These are phyloP conservation scores for Phalacrocorax brasilianus DNA, from an alignment of 2,113 vertebrate species.

Conservation along the genomic window DNA sequence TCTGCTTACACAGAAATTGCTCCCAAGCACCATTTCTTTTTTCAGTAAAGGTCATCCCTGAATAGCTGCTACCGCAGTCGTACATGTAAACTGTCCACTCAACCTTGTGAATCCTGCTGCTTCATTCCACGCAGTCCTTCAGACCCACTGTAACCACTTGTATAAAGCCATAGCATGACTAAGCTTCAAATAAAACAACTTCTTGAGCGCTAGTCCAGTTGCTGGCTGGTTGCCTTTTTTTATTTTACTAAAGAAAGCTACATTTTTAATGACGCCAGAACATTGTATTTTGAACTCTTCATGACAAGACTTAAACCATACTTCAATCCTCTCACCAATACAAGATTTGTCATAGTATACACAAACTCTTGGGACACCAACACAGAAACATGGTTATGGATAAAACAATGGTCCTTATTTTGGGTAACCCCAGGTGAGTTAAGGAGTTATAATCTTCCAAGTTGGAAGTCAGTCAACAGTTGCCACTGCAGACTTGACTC, in stretches of 20 bases:
- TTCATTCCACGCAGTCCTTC: neutral
- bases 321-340: neutral
- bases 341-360: neutral
- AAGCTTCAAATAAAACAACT: neutral
- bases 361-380: neutral
- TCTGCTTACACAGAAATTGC: neutral
- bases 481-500: neutral
- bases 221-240: neutral
- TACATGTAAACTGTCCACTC: neutral
- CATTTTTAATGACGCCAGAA: neutral
- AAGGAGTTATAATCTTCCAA: neutral
- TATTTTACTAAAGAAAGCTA: neutral
- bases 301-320: neutral
- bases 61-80: neutral
- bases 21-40: neutral
- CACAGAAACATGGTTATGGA: neutral
- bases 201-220: neutral
- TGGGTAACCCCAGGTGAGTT: neutral
- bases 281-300: neutral
- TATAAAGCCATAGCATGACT: neutral
- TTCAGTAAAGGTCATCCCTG: neutral
- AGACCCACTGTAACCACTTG: neutral
- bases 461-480: neutral
- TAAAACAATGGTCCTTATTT: neutral
- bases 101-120: neutral